Conservation (phyloP, 2,888 invertebrate genomes). For the Microctonus brassicae region DNA sequence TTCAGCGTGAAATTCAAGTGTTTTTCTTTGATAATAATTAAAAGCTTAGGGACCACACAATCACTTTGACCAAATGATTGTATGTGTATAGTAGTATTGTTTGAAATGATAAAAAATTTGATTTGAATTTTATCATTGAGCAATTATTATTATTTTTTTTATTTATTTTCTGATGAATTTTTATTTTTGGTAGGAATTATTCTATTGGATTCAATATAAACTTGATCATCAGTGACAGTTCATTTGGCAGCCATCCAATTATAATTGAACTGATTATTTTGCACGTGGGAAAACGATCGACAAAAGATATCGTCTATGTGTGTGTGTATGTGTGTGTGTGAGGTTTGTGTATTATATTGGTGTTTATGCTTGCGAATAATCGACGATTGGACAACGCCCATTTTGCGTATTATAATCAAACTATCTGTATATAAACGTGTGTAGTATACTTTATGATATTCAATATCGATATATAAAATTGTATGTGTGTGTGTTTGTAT, state of each 20-base stretch:
- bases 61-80: too few relatives aligned
- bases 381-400: constrained; percentile 3
- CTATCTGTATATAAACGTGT: constrained; percentile 5
- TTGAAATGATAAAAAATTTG: background rate
- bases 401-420: background rate
- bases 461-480: too few relatives aligned
- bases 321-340: background rate
- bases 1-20: background rate
- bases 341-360: too few relatives aligned
- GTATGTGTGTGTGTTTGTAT: too few relatives aligned
- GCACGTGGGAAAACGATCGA: constrained; percentile 37
- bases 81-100: too few relatives aligned
- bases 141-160: background rate
- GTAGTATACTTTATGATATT: constrained; percentile 10
- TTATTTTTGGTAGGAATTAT: background rate
- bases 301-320: constrained; percentile 45
- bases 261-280: constrained; percentile 58
- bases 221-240: constrained; percentile 51
- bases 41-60: too few relatives aligned
- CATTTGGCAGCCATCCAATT: constrained; percentile 62
- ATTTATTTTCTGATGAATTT: too few relatives aligned
- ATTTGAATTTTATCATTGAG: too few relatives aligned
- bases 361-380: too few relatives aligned
- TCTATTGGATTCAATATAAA: background rate
- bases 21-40: background rate